These are phyloP conservation scores for Agrochola litura DNA, from an alignment of 2,888 invertebrate genomes.

Conservation along the genomic window DNA sequence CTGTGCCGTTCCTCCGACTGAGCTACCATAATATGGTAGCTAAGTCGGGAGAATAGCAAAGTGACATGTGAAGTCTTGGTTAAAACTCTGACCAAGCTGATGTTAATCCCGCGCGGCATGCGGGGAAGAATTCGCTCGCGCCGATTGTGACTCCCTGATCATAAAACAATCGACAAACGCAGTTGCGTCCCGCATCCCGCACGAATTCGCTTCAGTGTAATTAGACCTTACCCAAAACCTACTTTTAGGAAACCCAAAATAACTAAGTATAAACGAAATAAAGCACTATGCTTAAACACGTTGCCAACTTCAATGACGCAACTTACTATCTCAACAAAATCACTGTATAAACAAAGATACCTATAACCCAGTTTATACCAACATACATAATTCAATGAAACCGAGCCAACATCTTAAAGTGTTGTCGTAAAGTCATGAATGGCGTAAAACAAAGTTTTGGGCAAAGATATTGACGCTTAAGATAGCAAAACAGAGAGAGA, in stretches of 20 bases:
- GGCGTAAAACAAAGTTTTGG: constrained; percentile 61
- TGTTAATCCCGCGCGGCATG: background rate
- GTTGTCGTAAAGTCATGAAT: constrained; percentile 53
- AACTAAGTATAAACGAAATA: background rate
- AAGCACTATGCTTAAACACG: constrained; percentile 17
- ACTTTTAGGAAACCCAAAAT: background rate
- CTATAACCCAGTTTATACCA: constrained; percentile 33
- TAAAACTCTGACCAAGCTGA: background rate
- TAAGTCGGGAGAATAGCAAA: too few species aligned
- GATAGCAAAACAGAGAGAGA: constrained; percentile 59
- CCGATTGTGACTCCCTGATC: background rate
- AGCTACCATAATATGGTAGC: background rate
- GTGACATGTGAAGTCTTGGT: background rate
- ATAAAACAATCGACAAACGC: background rate
- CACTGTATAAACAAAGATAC: constrained; percentile 10
- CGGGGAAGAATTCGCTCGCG: too few species aligned
- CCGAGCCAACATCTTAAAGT: constrained; percentile 42
- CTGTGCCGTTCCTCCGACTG: background rate
- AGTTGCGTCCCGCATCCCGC: background rate
- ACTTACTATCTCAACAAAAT: constrained; percentile 24
- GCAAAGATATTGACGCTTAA: constrained; percentile 58
- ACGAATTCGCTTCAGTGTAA: background rate
- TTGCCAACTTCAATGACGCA: constrained; percentile 5
- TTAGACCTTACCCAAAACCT: background rate
- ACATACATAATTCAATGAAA: constrained; percentile 61